phyloP scores from a whole-genome alignment of 2,888 invertebrate genomes.

The Colletes collaris region DNA sequence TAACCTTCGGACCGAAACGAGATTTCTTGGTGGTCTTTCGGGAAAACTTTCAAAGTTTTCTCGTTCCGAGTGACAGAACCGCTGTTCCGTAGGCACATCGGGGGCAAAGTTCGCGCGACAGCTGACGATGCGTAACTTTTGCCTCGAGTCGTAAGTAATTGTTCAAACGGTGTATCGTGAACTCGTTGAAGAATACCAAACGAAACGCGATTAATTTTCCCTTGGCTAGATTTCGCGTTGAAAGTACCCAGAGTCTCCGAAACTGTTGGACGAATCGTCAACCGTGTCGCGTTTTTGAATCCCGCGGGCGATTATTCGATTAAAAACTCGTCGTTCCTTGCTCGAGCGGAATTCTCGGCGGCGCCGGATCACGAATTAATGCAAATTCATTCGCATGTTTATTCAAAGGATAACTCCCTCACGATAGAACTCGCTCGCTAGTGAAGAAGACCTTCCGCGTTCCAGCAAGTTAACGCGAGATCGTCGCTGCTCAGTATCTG shows the following conservation, averaged over 20 bases:
- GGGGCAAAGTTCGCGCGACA: slow-evolving; percentile 11
- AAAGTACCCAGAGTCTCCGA: no score
- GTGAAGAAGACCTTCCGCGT: slow-evolving; percentile 6
- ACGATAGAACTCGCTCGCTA: neutral
- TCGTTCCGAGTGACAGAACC: slow-evolving; percentile 1
- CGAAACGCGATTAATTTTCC: no score
- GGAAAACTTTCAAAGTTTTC: slow-evolving; percentile 20
- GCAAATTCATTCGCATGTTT: slow-evolving; percentile 26
- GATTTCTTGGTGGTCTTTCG: slow-evolving; percentile 3
- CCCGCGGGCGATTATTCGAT: neutral
- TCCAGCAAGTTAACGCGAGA: slow-evolving; percentile 12
- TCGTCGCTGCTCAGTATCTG: slow-evolving; percentile 2
- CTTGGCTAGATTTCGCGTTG: neutral
- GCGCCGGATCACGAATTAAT: slow-evolving; percentile 1
- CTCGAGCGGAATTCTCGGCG: neutral
- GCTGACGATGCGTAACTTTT: slow-evolving; percentile 1
- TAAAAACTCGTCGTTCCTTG: neutral
- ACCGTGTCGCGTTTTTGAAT: neutral
- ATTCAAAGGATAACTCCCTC: slow-evolving; percentile 14
- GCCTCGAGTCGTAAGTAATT: no score
- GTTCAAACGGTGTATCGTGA: no score
- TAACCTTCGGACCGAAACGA: slow-evolving; percentile 11
- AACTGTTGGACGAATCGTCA: neutral
- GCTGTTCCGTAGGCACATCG: neutral
- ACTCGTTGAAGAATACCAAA: no score